Conservation (phyloP, 2,113 vertebrate species). For the Sebastes fasciatus region DNA sequence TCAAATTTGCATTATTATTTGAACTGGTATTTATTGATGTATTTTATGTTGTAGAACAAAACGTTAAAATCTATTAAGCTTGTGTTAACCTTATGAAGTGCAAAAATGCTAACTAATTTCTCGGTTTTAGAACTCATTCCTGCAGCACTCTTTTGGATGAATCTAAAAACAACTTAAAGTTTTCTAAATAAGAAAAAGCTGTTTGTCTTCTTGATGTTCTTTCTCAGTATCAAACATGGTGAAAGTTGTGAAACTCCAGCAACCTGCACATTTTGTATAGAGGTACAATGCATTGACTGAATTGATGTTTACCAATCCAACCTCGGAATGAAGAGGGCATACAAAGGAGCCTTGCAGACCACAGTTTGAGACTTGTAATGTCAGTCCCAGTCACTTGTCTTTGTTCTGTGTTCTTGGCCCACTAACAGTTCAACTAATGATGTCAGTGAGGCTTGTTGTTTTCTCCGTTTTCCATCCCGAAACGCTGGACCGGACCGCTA, state of each 20-base stretch:
- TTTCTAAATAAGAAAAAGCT: not conserved
- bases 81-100: too few species aligned
- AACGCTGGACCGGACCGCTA: slow-evolving; percentile 12
- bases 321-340: not conserved
- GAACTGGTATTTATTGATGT: too few species aligned
- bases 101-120: too few species aligned
- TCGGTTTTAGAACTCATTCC: too few species aligned
- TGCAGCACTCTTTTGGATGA: not conserved
- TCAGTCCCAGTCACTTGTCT: slow-evolving; percentile 13
- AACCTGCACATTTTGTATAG: not conserved
- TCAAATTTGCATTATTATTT: too few species aligned
- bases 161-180: not conserved
- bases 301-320: not conserved
- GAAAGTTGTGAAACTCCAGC: not conserved
- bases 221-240: not conserved
- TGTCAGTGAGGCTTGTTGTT: slow-evolving; percentile 43
- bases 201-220: not conserved
- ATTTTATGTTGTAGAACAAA: too few species aligned
- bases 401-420: slow-evolving; percentile 59
- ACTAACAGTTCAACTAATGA: slow-evolving; percentile 13
- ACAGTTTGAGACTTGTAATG: slow-evolving; percentile 23
- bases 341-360: slow-evolving; percentile 15
- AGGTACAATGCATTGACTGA: not conserved
- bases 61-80: too few species aligned
- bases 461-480: slow-evolving; percentile 12